A percentile compares a stretch with the other conserved stretches of the same genome.
Evolutionary conservation across 2,888 invertebrate genomes (phyloP).

Genomic region (Eucriotettix oculatus): DNA sequence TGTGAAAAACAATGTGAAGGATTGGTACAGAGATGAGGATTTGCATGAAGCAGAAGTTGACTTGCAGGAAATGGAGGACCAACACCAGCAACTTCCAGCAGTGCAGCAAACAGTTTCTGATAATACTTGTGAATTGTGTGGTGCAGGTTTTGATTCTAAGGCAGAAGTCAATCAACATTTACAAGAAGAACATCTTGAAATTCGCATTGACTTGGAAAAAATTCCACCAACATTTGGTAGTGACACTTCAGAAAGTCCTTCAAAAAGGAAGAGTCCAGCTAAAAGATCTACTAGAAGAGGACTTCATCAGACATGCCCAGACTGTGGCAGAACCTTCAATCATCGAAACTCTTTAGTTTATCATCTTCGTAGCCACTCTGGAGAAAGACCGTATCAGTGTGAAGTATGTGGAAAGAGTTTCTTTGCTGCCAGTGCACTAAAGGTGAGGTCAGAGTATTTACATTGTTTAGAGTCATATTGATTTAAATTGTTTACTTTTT

Average conservation of each 20-base stretch:
- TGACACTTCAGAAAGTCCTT: not conserved
- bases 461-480: too few species aligned
- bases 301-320: constrained; percentile 34
- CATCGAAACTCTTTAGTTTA: constrained; percentile 74
- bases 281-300: constrained; percentile 5
- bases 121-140: constrained; percentile 19
- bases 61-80: constrained; percentile 25
- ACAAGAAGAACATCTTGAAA: constrained; percentile 15
- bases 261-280: not conserved
- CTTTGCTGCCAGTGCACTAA: constrained; percentile 64
- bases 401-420: constrained; percentile 68
- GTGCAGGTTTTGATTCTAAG: constrained; percentile 17
- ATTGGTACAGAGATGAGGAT: constrained; percentile 27
- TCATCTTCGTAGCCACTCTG: constrained; percentile 64
- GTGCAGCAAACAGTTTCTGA: constrained; percentile 4
- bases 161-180: constrained; percentile 16
- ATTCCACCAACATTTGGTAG: constrained; percentile 1
- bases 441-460: constrained; percentile 29
- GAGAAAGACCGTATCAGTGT: constrained; percentile 60
- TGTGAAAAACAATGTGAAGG: constrained; percentile 6
- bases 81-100: constrained; percentile 5
- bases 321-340: constrained; percentile 57
- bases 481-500: too few species aligned
- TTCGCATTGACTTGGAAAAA: not conserved
- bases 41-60: constrained; percentile 29